A percentile compares a stretch with the other conserved stretches of the same genome.
These are phyloP conservation scores for Tetragonula clypearis DNA, from an alignment of 1,140 invertebrate genomes.

Conservation along the genomic window DNA sequence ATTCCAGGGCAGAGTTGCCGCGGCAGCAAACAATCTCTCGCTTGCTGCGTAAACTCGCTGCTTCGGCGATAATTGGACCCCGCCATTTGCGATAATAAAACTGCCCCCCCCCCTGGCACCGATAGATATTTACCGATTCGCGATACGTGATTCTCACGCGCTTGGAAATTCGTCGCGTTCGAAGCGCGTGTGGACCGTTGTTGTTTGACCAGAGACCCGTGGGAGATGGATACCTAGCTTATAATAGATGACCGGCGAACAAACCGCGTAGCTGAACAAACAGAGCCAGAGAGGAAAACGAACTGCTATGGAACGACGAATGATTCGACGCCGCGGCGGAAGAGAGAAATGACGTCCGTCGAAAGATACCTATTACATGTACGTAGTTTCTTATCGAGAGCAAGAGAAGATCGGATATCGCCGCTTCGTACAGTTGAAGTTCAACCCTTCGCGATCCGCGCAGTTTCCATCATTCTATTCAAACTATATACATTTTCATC, in stretches of 20 bases:
- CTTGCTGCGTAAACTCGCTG: neutral
- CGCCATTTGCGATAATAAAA: conserved; percentile 28
- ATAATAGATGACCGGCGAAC: conserved; percentile 23
- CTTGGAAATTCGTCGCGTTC: neutral
- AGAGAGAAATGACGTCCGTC: neutral
- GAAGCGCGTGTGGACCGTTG: neutral
- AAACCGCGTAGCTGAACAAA: conserved; percentile 23
- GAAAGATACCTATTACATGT: neutral
- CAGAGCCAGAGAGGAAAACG: neutral
- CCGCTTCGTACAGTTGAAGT: neutral
- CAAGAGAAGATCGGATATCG: too few species aligned
- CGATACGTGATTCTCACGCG: conserved; percentile 22
- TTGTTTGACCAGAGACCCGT: conserved; percentile 3
- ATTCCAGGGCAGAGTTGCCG: conserved; percentile 13
- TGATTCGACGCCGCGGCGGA: neutral
- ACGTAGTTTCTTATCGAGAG: neutral
- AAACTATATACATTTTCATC: too few species aligned
- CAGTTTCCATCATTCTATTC: too few species aligned
- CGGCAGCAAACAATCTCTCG: conserved; percentile 41
- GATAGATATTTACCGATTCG: conserved; percentile 35
- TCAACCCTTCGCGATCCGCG: too few species aligned
- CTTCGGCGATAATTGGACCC: conserved; percentile 25
- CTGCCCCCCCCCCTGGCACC: neutral
- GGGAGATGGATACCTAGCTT: conserved; percentile 15
- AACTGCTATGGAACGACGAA: neutral